Conservation (phyloP, 2,113 vertebrate genomes). For the Crotalus viridis region DNA sequence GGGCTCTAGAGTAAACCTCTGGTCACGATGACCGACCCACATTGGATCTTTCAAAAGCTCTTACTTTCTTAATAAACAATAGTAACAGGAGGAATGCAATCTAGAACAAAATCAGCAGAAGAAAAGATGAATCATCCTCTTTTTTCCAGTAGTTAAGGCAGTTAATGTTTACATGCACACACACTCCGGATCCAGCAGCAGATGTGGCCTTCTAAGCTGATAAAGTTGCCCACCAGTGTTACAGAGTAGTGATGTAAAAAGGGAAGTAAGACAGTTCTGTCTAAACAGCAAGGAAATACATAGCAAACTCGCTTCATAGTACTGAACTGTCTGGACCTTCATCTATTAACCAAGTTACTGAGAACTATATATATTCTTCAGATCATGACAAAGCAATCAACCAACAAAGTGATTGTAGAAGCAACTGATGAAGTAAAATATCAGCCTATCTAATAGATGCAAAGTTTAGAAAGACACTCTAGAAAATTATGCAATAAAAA, state of each 20-base stretch:
- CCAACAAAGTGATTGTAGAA: constrained; percentile 3
- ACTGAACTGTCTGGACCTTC: background rate
- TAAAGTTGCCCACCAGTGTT: background rate
- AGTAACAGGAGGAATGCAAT: background rate
- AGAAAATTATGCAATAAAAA: background rate
- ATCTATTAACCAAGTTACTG: background rate
- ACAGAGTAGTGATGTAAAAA: background rate
- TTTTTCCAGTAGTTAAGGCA: background rate
- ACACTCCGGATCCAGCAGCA: background rate
- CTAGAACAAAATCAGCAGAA: background rate
- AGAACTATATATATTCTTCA: background rate
- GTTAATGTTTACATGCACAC: background rate
- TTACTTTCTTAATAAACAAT: background rate
- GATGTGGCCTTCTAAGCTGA: background rate
- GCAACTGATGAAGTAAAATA: constrained; percentile 26
- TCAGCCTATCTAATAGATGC: background rate
- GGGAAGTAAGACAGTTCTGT: background rate
- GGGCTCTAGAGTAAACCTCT: too few relatives aligned
- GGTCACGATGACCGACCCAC: too few relatives aligned
- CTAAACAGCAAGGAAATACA: background rate
- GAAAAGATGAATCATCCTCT: background rate
- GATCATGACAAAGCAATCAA: constrained; percentile 29
- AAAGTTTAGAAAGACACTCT: constrained; percentile 21
- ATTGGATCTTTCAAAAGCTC: background rate
- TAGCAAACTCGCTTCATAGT: too few relatives aligned